Base-by-base conservation (phyloP, 2,113 vertebrate genomes). In the Rallus limicola region DNA sequence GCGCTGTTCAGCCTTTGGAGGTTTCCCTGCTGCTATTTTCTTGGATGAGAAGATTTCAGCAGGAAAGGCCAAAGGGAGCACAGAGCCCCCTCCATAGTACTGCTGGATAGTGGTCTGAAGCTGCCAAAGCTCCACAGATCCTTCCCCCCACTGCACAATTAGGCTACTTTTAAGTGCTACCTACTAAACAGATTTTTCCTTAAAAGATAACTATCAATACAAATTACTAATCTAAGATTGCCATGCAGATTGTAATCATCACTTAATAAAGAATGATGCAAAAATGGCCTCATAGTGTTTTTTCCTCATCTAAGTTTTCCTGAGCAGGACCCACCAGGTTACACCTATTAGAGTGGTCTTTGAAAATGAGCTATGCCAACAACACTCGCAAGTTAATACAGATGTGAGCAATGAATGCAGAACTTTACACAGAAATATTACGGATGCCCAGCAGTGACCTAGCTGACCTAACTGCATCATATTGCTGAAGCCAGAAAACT, bases 401-500 rank as follows among this genome's bases (percentile, higher is more conserved):
- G 20, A 33, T 15, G 7, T 15, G 24, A 79, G 44, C 48, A 48
- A 48, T 3, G 16, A 84, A 92, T 58, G 34, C 48, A 71, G 71
- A 94, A 16, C 42, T 65, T 82, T 20, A 60, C n/a, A 28, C 28
- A 83, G n/a, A 55, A 93, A 72, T 23, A 38, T 14, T 11, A n/a
- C 74, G 36, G 29, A 60, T 15, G 33, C 58, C 44, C n/a, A 85
- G 53, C 44, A 91, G 74, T 65, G 58, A 42, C 55, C 48, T 29
- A 52, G 46, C 46, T 93, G 59, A 52, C 80, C 56, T 63, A 53
- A 7, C 15, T n/a, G 24, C 5, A 13, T 40, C 52, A 55, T 28
- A 10, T 5, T 15, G n/a, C 62, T 78, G 70, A 65, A 84, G 36
- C 23, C 74, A 95, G 62, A 94, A 91, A 89, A 75, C 40, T 82